Percentiles rank a stretch among this genome's conserved stretches.
Conservation (phyloP, 2,888 invertebrate genomes). For the Orthosia incerta region DNA sequence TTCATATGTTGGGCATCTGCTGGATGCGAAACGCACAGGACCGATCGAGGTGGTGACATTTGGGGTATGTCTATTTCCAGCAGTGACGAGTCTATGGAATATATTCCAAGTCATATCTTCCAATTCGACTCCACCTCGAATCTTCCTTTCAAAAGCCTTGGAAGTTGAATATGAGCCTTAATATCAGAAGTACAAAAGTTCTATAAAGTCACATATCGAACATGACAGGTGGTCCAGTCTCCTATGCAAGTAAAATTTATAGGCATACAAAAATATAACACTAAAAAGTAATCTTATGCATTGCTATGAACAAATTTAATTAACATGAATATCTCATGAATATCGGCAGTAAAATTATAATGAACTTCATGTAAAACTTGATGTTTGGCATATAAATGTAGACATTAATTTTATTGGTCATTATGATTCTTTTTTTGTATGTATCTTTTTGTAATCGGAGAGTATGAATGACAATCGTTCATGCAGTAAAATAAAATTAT, state of each 20-base stretch:
- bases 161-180: background rate
- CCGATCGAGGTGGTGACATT: no score
- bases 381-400: constrained; percentile 60
- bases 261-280: constrained; percentile 32
- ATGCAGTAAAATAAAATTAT: constrained; percentile 33
- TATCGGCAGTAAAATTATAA: constrained; percentile 57
- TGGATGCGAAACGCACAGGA: no score
- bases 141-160: no score
- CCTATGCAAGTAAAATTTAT: constrained; percentile 15
- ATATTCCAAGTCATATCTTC: no score
- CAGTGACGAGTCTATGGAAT: no score
- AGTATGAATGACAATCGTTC: constrained; percentile 37
- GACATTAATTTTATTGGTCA: constrained; percentile 50
- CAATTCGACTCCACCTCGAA: no score
- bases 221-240: constrained; percentile 3
- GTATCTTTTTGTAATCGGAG: constrained; percentile 39
- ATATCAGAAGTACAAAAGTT: no score
- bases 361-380: constrained; percentile 42
- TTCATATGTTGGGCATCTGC: no score
- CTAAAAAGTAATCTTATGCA: constrained; percentile 44
- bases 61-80: no score
- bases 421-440: constrained; percentile 40
- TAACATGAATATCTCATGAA: constrained; percentile 59
- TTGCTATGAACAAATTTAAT: constrained; percentile 56
- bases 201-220: background rate